Base-by-base conservation (phyloP, 2,113 vertebrate species). In the Labeo rohita region DNA sequence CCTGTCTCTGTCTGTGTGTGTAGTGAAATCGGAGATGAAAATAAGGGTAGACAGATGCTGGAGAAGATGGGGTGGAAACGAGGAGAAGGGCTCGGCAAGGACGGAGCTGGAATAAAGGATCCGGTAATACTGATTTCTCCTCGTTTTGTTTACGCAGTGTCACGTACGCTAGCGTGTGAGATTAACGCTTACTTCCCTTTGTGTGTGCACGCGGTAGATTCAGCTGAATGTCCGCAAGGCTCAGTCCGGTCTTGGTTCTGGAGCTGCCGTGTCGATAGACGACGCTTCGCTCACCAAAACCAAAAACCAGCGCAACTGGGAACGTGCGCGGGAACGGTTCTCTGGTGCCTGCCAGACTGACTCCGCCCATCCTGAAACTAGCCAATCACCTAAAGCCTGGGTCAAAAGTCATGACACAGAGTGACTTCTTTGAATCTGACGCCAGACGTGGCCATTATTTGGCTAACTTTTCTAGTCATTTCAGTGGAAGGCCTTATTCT, bases 41-140 rank as follows among this genome's bases (percentile, higher is more conserved):
- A 99, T 91, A 99, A 97, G 95, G 98, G 98, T 79, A 94, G 95
- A 81, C 97, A 98, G 93, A 98, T 99, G 96, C 65, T 99, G 93
- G 97, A 99, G 90, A 98, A 98, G 90, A 99, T 99, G 98, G 98
- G 98, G 79, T 99, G 98, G 98, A 99, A 96, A 84, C 97, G 96
- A 87, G 98, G 98, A 79, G 97, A 99, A 83, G 98, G 98, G 3
- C 95, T 99, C 34, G 98, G 98, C 21, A 99, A 97, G 93, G 96
- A 95, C 50, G 96, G 97, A 59, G 90, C 94, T 16, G 98, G 98
- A 70, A 97, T 97, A 92, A 98, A 95, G 83, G 94, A 95, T 87
- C 98, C 98, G 84, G 98, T 99, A 95, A 73, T 52, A 52, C 15
- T 52, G 3, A 39, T 50, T 36, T 70, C 2, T 76, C 3, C 56